A percentile compares a stretch with the other conserved stretches of the same genome.
Evolutionary conservation across 2,797 vertebrate genomes (phyloP).

Genomic region (Enteromius unitaeniatus): DNA sequence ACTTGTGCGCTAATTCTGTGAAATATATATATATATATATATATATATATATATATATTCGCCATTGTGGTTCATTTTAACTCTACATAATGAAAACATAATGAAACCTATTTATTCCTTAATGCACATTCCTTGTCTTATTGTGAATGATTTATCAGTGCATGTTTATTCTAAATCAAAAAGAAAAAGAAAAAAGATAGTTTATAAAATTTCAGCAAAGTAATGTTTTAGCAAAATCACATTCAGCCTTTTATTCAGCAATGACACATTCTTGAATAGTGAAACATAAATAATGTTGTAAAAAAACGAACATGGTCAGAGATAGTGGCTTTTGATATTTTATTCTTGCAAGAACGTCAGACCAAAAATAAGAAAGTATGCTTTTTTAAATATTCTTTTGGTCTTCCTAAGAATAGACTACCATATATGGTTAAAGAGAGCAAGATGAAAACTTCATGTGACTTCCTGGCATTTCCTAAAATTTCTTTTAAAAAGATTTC

Average conservation of each 20-base stretch:
- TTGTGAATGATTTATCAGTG: slow-evolving; percentile 9
- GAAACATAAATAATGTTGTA: neutral
- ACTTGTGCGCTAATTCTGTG: neutral
- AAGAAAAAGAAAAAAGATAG: no score
- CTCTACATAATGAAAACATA: neutral
- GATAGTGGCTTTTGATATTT: no score
- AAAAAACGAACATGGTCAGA: no score
- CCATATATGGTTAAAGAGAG: no score
- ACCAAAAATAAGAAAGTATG: no score
- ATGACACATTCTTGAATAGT: neutral
- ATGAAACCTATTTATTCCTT: neutral
- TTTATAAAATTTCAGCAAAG: neutral
- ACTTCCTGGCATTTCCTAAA: no score
- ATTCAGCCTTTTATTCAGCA: neutral
- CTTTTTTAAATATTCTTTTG: no score
- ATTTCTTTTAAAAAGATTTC: no score
- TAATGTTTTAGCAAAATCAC: neutral
- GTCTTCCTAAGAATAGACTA: no score
- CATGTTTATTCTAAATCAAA: neutral
- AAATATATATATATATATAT: neutral
- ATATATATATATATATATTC: no score
- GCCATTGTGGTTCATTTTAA: neutral
- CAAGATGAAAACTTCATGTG: no score
- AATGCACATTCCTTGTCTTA: neutral
- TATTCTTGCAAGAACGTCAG: no score